Evolutionary conservation across 2,797 vertebrate species (phyloP), one percentile per base, ranked within the genome.

Genomic region (Pangasius larnaudii): DNA sequence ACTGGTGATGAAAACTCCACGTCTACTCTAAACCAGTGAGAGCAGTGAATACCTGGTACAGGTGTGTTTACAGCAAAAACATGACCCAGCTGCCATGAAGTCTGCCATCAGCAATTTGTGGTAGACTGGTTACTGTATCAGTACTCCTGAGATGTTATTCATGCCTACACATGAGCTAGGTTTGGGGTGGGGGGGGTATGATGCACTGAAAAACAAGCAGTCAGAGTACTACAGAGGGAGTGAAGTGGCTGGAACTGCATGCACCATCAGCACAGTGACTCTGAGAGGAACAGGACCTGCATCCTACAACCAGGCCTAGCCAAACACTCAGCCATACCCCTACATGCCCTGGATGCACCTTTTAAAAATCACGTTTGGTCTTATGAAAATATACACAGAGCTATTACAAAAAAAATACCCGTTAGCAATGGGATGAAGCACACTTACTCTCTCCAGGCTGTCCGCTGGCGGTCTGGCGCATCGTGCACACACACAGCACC

Each of bases 401-500:
- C 46, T 46, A 9, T 46, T 46, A 46, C 3, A 39, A 39, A 39
- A 46, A 9, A 9, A 46, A 7, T 1, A 8, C 46, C 46, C 46
- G 46, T 46, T 46, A 46, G 46, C 7, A 27, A 82, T 24, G 9
- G 9, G 22, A 22, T 51, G 51, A 13, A 82, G 13, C 51, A 27
- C 16, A 97, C 97, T 99, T 95, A 98, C 98, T 97, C 95, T 98
- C 97, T 93, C 96, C 97, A 97, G 97, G 97, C 95, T 98, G 97
- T 93, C 96, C 97, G 95, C 95, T 92, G 91, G 96, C 92, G 85
- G 96, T 95, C 93, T 97, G 92, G 93, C 94, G 96, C 92, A 97
- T 93, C 90, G 95, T 91, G 87, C 93, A 95, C 93, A 96, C 93
- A 93, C 95, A 93, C 92, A 97, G 94, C 95, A 97, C 93, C 91